Evolutionary conservation across 2,888 invertebrate species (phyloP).

Genomic region (Andrena fulva): DNA sequence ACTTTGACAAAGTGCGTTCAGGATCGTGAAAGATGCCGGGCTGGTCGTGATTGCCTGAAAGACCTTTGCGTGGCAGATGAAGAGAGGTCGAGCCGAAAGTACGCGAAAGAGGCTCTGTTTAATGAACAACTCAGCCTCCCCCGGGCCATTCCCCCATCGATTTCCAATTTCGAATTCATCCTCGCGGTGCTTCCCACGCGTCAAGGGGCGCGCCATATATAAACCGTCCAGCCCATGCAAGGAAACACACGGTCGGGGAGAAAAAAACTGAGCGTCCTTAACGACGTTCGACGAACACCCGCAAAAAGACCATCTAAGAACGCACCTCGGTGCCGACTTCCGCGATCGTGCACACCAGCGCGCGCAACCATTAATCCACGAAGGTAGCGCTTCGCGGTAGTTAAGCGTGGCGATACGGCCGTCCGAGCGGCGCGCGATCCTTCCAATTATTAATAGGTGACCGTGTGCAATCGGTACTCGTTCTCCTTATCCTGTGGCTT

Average conservation of each 20-base stretch:
- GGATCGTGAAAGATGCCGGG: no score
- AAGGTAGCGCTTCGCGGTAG: constrained; percentile 61
- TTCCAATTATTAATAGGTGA: constrained; percentile 64
- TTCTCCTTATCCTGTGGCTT: constrained; percentile 34
- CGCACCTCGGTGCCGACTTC: constrained; percentile 34
- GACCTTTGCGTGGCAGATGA: no score
- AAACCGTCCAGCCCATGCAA: constrained; percentile 17
- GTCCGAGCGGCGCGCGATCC: constrained; percentile 34
- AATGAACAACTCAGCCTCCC: neutral
- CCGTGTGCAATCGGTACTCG: constrained; percentile 40
- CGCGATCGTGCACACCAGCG: constrained; percentile 34
- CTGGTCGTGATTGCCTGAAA: no score
- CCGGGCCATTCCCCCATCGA: neutral
- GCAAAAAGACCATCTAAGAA: constrained; percentile 39
- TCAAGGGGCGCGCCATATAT: neutral
- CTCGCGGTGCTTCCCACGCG: constrained; percentile 42
- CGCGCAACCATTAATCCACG: constrained; percentile 61
- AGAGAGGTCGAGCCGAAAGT: neutral
- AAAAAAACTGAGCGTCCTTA: constrained; percentile 29
- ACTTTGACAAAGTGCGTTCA: no score
- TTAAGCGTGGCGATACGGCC: constrained; percentile 53
- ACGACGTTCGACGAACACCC: constrained; percentile 42
- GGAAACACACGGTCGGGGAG: neutral
- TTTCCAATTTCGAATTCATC: constrained; percentile 19
- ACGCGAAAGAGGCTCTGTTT: neutral